A percentile compares a stretch with the other conserved stretches of the same genome.
Evolutionary conservation across 1,140 invertebrate species (phyloP).

Genomic region (Sminthurinus signatus): DNA sequence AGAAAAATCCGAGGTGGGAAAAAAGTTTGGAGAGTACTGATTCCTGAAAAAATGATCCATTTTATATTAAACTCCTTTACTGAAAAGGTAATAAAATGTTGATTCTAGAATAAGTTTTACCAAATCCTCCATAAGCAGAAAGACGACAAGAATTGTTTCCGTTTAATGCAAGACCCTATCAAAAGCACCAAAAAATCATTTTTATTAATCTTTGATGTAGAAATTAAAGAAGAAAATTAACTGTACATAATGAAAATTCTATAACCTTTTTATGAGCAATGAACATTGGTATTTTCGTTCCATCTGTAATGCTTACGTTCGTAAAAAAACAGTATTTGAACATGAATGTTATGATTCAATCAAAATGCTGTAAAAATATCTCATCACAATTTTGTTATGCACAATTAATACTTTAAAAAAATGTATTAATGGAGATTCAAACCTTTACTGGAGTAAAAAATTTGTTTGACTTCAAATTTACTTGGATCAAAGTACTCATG

Average conservation of each 20-base stretch:
- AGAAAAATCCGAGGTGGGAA: constrained; percentile 69
- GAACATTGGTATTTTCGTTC: constrained; percentile 95
- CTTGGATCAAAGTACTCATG: constrained; percentile 74
- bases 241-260: too few species aligned
- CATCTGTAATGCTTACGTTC: too few species aligned
- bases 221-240: constrained; percentile 16
- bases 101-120: too few species aligned
- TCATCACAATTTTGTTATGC: too few species aligned
- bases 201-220: neutral
- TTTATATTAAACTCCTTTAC: too few species aligned
- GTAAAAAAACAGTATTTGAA: too few species aligned
- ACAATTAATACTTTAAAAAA: too few species aligned
- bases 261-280: constrained; percentile 66
- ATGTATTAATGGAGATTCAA: too few species aligned
- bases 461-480: constrained; percentile 75
- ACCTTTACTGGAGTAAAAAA: constrained; percentile 91
- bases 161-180: constrained; percentile 48
- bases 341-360: too few species aligned
- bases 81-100: too few species aligned
- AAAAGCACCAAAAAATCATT: neutral
- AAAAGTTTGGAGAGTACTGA: constrained; percentile 75
- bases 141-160: constrained; percentile 70
- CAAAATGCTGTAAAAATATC: too few species aligned
- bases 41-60: too few species aligned
- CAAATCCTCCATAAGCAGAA: constrained; percentile 97